A percentile compares a stretch with the other conserved stretches of the same genome.
Conservation (phyloP, 2,797 vertebrate genomes). For the Poliocrania exsul region DNA sequence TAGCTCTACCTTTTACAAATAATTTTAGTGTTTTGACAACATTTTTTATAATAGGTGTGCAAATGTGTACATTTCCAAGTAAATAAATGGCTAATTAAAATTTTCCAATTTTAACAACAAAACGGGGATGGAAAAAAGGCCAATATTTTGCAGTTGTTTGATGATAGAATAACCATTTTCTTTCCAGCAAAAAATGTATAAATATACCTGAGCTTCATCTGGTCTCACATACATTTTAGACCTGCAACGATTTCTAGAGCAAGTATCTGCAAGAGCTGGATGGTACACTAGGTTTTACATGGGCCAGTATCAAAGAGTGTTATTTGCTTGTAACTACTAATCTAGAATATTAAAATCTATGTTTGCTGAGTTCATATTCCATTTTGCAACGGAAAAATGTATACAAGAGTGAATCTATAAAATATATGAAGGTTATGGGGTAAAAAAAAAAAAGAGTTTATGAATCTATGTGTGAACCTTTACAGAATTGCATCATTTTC, state of each 20-base stretch:
- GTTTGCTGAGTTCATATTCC: neutral
- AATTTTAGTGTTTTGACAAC: neutral
- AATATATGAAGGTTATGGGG: accelerated
- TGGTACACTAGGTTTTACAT: neutral
- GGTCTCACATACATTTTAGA: neutral
- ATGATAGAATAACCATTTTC: neutral
- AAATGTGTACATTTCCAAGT: neutral
- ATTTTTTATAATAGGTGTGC: neutral
- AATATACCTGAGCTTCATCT: neutral
- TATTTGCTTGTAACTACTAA: neutral
- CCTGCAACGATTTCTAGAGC: neutral
- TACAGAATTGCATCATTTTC: neutral
- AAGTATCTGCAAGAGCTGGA: neutral
- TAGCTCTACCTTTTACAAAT: neutral
- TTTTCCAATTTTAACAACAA: neutral
- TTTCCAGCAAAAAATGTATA: neutral
- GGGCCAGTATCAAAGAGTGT: neutral
- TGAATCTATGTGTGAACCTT: neutral
- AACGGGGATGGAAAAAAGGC: neutral
- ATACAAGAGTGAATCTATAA: neutral
- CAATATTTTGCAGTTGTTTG: neutral
- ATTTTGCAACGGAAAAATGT: neutral
- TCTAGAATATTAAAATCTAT: neutral
- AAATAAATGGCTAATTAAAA: neutral
- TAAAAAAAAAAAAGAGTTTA: neutral